These are phyloP conservation scores for Charaxes varanes DNA, from an alignment of 1,140 invertebrate genomes.

Conservation along the genomic window DNA sequence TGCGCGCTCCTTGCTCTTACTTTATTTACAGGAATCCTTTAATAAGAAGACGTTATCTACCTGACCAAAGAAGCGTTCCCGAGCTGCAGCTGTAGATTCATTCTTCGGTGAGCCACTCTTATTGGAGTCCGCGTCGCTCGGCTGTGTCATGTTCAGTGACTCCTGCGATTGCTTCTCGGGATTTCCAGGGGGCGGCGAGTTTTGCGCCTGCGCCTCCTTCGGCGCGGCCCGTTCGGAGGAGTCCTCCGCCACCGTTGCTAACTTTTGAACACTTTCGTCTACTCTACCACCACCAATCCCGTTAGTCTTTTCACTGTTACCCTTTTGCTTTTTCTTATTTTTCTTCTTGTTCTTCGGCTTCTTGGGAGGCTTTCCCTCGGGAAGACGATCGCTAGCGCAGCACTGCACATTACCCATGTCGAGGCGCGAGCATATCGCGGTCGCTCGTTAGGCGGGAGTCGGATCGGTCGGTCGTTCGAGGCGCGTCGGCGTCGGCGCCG, in stretches of 20 bases:
- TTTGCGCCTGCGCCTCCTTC: conserved; percentile 31
- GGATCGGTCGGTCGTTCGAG: conserved; percentile 68
- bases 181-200: conserved; percentile 24
- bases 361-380: conserved; percentile 46
- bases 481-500: conserved; percentile 69
- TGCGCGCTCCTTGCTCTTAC: conserved; percentile 12
- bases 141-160: conserved; percentile 21
- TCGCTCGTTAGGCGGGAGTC: conserved; percentile 51
- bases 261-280: conserved; percentile 41
- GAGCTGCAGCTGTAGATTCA: conserved; percentile 54
- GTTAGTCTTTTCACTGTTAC: conserved; percentile 43
- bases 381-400: conserved; percentile 64
- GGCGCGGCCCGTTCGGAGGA: conserved; percentile 37
- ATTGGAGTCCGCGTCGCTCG: conserved; percentile 18
- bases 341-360: conserved; percentile 53
- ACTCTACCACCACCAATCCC: conserved; percentile 40
- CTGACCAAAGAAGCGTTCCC: conserved; percentile 65
- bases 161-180: conserved; percentile 14
- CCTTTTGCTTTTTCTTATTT: conserved; percentile 40
- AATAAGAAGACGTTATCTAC: conserved; percentile 28
- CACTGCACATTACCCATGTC: conserved; percentile 73
- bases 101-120: conserved; percentile 36
- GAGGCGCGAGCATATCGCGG: conserved; percentile 64
- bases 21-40: conserved; percentile 13
- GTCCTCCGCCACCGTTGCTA: conserved; percentile 50